Evolutionary conservation across 2,113 vertebrate genomes (phyloP).

Genomic region (Copsychus sechellarum): DNA sequence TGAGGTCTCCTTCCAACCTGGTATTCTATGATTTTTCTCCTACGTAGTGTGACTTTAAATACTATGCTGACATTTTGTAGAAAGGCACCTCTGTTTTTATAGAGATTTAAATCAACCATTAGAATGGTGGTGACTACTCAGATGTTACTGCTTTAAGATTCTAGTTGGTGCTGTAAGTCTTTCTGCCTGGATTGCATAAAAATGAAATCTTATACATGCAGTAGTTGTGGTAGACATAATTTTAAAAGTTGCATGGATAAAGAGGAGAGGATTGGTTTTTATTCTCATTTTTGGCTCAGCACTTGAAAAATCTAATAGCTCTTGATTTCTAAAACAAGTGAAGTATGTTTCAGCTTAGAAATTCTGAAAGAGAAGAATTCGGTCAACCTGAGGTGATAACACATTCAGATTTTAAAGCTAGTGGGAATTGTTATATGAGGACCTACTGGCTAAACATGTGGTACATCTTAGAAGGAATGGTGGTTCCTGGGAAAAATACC

Average conservation of each 20-base stretch:
- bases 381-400: background rate
- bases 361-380: background rate
- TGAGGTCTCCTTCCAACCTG: background rate
- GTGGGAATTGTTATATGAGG: background rate
- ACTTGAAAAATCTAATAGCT: background rate
- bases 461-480: background rate
- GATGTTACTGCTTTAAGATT: background rate
- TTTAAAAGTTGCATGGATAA: background rate
- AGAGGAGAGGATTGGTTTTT: background rate
- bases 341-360: background rate
- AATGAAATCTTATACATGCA: background rate
- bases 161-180: background rate
- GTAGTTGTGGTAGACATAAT: background rate
- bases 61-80: background rate
- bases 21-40: background rate
- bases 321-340: background rate
- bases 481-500: background rate
- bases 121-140: background rate
- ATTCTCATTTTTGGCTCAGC: background rate
- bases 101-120: background rate
- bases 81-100: background rate
- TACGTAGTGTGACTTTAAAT: background rate
- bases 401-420: background rate
- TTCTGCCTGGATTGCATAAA: background rate
- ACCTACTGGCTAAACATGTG: background rate